Percentiles rank a stretch among this genome's conserved stretches.
Conservation (phyloP, 2,797 vertebrate genomes). For the Babyrousa celebensis region DNA sequence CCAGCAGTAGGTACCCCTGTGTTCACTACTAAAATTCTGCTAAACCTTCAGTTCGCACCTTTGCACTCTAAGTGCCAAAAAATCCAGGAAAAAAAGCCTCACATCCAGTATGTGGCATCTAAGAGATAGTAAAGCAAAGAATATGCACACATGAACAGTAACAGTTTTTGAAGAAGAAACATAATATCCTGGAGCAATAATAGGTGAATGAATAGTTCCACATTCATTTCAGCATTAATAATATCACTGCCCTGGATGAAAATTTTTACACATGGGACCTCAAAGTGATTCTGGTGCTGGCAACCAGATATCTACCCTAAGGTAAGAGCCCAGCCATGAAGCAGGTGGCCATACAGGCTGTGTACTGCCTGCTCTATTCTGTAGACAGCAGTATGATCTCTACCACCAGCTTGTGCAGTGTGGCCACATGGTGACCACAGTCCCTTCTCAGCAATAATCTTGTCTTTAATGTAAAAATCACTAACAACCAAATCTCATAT, state of each 20-base stretch:
- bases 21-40: slow-evolving; percentile 70
- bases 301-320: neutral
- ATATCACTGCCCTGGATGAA: slow-evolving; percentile 13
- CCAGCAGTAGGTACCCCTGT: slow-evolving; percentile 67
- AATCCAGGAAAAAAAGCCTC: slow-evolving; percentile 36
- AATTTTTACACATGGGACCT: neutral
- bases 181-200: slow-evolving; percentile 67
- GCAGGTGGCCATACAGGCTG: neutral
- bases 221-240: slow-evolving; percentile 27
- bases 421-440: neutral
- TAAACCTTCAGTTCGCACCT: slow-evolving; percentile 75
- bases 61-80: slow-evolving; percentile 83
- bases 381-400: neutral
- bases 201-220: slow-evolving; percentile 66
- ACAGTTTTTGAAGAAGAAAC: slow-evolving; percentile 75
- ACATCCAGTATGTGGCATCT: slow-evolving; percentile 69
- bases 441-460: neutral
- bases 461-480: slow-evolving; percentile 9
- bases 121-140: slow-evolving; percentile 64
- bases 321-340: neutral
- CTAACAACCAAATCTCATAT: neutral
- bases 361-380: neutral
- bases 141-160: slow-evolving; percentile 58
- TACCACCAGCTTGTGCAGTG: neutral
- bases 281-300: neutral